phyloP scores from a whole-genome alignment of 1,140 invertebrate species.

The Bombus breviceps region DNA sequence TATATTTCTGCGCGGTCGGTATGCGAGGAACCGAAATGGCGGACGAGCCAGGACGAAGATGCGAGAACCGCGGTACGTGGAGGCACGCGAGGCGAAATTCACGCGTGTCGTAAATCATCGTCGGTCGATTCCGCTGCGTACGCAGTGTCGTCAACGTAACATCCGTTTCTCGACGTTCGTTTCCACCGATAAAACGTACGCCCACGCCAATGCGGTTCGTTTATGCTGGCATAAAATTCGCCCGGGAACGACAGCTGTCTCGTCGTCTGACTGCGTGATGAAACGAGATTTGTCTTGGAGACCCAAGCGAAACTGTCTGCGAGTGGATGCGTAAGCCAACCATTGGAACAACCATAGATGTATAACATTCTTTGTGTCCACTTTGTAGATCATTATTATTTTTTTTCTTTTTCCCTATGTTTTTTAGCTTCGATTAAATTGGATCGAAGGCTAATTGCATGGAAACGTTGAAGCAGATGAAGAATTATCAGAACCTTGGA shows the following conservation, averaged over 20 bases:
- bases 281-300: conserved; percentile 23
- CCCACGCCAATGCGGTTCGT: conserved; percentile 47
- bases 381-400: background rate
- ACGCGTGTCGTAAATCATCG: conserved; percentile 46
- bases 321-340: background rate
- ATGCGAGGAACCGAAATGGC: conserved; percentile 23
- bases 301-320: background rate
- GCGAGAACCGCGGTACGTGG: background rate
- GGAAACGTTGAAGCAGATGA: background rate
- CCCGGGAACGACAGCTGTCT: conserved; percentile 25
- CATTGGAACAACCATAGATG: background rate
- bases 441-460: background rate
- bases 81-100: conserved; percentile 39
- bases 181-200: conserved; percentile 31
- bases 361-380: background rate
- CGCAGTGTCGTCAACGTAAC: conserved; percentile 37
- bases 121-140: conserved; percentile 8
- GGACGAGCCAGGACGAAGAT: background rate
- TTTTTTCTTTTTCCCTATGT: background rate
- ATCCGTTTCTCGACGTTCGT: background rate
- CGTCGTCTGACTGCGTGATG: conserved; percentile 20
- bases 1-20: conserved; percentile 4
- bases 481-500: background rate
- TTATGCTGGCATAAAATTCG: conserved; percentile 53
- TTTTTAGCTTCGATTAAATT: background rate